phyloP scores from a whole-genome alignment of 92 coral and sea anemone species.

The Phenganax marumi region DNA sequence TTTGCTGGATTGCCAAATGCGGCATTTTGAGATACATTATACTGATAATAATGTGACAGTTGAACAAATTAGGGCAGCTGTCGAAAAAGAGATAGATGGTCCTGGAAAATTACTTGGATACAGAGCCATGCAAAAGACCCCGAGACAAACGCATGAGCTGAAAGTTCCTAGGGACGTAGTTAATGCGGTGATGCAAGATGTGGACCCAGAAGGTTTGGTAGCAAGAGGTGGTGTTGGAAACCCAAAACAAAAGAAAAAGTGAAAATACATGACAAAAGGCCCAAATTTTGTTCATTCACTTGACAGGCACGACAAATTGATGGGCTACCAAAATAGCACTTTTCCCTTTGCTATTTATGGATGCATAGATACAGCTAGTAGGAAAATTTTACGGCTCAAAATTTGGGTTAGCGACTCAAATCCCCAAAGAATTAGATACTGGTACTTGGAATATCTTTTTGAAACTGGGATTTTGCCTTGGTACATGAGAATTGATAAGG shows the following conservation, averaged over 20 bases:
- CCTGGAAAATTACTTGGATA: background rate
- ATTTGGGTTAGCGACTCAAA: slow-evolving; percentile 57
- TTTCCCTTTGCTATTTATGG: slow-evolving; percentile 60
- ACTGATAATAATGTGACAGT: background rate
- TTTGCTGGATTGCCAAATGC: background rate
- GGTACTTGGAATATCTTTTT: slow-evolving; percentile 61
- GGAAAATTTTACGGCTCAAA: slow-evolving; percentile 49
- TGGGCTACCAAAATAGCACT: slow-evolving; percentile 56
- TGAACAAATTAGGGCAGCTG: background rate
- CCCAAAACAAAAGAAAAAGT: background rate
- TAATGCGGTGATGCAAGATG: background rate
- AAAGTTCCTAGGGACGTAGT: slow-evolving; percentile 5
- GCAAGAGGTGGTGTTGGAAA: slow-evolving; percentile 1
- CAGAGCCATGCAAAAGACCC: slow-evolving; percentile 13
- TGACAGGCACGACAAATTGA: slow-evolving; percentile 25
- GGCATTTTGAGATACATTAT: background rate
- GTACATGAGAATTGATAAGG: slow-evolving; percentile 53
- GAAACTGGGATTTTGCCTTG: slow-evolving; percentile 53
- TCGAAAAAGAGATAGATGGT: slow-evolving; percentile 2
- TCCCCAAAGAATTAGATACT: slow-evolving; percentile 9
- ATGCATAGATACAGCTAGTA: slow-evolving; percentile 58
- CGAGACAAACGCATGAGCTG: background rate
- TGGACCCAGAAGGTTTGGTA: background rate
- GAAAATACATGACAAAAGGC: background rate
- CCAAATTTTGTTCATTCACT: slow-evolving; percentile 26